phyloP scores from a whole-genome alignment of 2,113 vertebrate species.

The Dipodomys merriami region DNA sequence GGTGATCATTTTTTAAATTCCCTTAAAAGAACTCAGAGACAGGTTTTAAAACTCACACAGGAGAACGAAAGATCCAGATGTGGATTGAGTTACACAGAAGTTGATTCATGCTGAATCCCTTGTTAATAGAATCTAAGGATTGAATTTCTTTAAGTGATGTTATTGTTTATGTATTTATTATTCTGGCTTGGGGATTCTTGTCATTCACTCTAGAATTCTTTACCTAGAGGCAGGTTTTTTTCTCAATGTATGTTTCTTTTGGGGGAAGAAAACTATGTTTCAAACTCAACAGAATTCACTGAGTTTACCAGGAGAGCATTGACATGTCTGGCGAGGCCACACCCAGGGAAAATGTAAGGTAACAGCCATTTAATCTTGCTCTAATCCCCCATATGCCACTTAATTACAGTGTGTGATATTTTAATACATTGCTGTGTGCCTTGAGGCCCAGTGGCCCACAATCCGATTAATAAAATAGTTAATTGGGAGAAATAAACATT shows the following conservation, averaged over 20 bases:
- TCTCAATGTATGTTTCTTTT: constrained; percentile 62
- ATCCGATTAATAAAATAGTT: constrained; percentile 75
- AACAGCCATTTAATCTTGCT: constrained; percentile 45
- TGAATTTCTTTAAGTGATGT: constrained; percentile 20
- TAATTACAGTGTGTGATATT: constrained; percentile 63
- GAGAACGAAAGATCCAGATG: neutral
- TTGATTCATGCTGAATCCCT: constrained; percentile 13
- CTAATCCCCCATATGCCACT: constrained; percentile 60
- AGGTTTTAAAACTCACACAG: neutral
- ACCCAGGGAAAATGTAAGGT: neutral
- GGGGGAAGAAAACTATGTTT: constrained; percentile 14
- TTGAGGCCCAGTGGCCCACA: constrained; percentile 60
- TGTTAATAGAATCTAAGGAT: neutral
- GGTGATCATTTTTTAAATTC: constrained; percentile 10
- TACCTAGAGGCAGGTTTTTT: neutral
- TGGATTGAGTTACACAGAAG: neutral
- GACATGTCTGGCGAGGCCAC: neutral
- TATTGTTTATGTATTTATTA: constrained; percentile 19
- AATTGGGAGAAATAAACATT: constrained; percentile 76
- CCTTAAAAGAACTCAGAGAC: constrained; percentile 29
- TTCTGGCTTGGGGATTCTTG: constrained; percentile 36
- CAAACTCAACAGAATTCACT: constrained; percentile 18
- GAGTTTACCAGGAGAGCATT: neutral
- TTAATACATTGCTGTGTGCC: constrained; percentile 68
- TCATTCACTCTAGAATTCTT: constrained; percentile 52